These are phyloP conservation scores for Eublepharis macularius DNA, from an alignment of 2,113 vertebrate genomes.

Conservation along the genomic window DNA sequence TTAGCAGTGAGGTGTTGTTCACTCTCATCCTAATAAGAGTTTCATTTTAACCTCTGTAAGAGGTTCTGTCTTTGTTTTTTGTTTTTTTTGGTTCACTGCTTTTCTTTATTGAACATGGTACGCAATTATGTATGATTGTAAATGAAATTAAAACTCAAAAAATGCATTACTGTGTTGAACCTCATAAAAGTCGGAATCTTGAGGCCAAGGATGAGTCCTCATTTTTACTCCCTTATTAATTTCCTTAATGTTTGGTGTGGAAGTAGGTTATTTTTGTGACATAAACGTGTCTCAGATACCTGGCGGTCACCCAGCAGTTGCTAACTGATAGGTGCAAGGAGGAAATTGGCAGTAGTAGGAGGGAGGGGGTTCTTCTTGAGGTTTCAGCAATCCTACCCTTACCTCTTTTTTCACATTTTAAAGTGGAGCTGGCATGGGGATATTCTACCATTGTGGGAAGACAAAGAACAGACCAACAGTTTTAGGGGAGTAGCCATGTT, in stretches of 20 bases:
- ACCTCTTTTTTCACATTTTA: neutral
- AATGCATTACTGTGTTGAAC: constrained; percentile 54
- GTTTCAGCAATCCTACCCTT: neutral
- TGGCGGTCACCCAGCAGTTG: neutral
- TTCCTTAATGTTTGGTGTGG: neutral
- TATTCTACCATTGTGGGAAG: too few relatives aligned
- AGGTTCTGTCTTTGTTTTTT: constrained; percentile 38
- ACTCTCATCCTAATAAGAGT: constrained; percentile 57
- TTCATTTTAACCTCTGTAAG: constrained; percentile 68
- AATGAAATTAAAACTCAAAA: constrained; percentile 70
- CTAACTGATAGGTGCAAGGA: neutral
- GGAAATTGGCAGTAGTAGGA: neutral
- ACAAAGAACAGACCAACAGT: too few relatives aligned
- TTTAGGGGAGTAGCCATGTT: too few relatives aligned
- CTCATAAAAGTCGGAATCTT: constrained; percentile 48
- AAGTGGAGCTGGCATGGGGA: too few relatives aligned
- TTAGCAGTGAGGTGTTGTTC: constrained; percentile 69
- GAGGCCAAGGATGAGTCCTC: constrained; percentile 45
- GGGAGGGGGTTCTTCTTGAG: neutral
- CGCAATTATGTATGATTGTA: constrained; percentile 70
- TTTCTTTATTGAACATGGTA: constrained; percentile 73
- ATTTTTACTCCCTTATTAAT: constrained; percentile 21
- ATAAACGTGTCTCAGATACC: neutral
- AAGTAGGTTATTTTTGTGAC: neutral
- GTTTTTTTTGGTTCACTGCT: constrained; percentile 68